Conservation (phyloP, 30 jellyfish, hydroid and myxozoan genomes). For the Pelagia noctiluca region DNA sequence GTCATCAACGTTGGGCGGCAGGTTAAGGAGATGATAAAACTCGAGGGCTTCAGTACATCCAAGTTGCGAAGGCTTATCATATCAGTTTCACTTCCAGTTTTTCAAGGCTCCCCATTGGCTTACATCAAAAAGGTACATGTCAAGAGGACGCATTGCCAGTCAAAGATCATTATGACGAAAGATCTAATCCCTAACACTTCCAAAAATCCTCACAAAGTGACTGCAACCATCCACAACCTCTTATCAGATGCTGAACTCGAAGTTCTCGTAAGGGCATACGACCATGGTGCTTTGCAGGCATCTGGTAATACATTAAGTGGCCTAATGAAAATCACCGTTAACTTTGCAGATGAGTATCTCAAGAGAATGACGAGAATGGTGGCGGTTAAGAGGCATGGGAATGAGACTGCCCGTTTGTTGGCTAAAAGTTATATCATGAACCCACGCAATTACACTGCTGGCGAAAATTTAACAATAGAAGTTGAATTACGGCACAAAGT, state of each 20-base stretch:
- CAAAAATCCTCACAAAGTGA: not conserved
- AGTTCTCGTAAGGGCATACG: slow-evolving; percentile 32
- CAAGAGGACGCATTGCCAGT: slow-evolving; percentile 9
- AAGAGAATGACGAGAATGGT: slow-evolving; percentile 8
- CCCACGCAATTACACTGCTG: slow-evolving; percentile 16
- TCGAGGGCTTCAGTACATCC: slow-evolving; percentile 45
- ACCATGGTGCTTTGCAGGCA: not conserved
- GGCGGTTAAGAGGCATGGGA: slow-evolving; percentile 1
- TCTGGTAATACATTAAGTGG: not conserved
- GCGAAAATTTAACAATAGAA: slow-evolving; percentile 31
- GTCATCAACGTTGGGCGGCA: slow-evolving; percentile 12
- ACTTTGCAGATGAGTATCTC: slow-evolving; percentile 44
- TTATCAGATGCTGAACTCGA: slow-evolving; percentile 40
- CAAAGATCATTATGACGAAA: not conserved
- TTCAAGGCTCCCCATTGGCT: slow-evolving; percentile 27
- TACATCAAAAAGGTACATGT: not conserved
- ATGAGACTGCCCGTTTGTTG: slow-evolving; percentile 24
- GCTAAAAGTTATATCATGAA: not conserved
- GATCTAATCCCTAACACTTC: not conserved
- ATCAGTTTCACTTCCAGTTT: slow-evolving; percentile 21
- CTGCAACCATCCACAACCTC: not conserved
- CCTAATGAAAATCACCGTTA: not conserved
- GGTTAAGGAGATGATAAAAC: not conserved
- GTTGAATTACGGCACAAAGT: not conserved
- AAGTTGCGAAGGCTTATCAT: slow-evolving; percentile 20